These are phyloP conservation scores for Eupelmus urozonus DNA, from an alignment of 2,888 invertebrate genomes.

Conservation along the genomic window DNA sequence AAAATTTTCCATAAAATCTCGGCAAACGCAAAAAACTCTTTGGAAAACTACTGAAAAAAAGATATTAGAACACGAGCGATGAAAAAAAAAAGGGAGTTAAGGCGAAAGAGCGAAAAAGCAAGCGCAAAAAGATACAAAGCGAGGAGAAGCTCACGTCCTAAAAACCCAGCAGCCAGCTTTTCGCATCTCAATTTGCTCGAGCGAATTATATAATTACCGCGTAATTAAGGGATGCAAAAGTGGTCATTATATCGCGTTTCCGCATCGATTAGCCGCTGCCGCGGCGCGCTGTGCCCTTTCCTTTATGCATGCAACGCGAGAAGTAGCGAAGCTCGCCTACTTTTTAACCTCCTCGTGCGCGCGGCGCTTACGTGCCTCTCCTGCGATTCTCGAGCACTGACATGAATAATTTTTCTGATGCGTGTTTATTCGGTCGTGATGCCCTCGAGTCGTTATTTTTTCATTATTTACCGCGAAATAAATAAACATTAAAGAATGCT, in stretches of 20 bases:
- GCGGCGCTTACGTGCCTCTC: not conserved
- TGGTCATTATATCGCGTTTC: slow-evolving; percentile 71
- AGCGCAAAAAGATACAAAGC: not conserved
- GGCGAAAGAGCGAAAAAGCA: slow-evolving; percentile 1
- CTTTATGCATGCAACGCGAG: no score
- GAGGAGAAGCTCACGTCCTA: no score
- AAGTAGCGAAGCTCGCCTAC: no score
- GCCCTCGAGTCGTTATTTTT: slow-evolving; percentile 27
- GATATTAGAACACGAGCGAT: no score
- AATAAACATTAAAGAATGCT: no score
- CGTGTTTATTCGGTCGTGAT: slow-evolving; percentile 54
- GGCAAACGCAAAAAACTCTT: no score
- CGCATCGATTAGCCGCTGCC: slow-evolving; percentile 65
- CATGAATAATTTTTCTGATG: slow-evolving; percentile 58
- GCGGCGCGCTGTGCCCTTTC: not conserved
- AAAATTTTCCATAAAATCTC: no score
- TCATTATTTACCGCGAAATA: slow-evolving; percentile 34
- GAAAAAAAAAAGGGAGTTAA: slow-evolving; percentile 1
- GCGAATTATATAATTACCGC: slow-evolving; percentile 72
- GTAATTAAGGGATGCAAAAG: slow-evolving; percentile 73
- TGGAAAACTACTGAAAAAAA: no score
- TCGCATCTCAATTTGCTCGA: slow-evolving; percentile 69
- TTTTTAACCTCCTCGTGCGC: slow-evolving; percentile 25
- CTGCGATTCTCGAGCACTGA: slow-evolving; percentile 57
- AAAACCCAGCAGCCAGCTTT: slow-evolving; percentile 14